Percentiles rank a stretch among this genome's conserved stretches.
phyloP scores from a whole-genome alignment of 2,113 vertebrate species.

The Heterochromis multidens region DNA sequence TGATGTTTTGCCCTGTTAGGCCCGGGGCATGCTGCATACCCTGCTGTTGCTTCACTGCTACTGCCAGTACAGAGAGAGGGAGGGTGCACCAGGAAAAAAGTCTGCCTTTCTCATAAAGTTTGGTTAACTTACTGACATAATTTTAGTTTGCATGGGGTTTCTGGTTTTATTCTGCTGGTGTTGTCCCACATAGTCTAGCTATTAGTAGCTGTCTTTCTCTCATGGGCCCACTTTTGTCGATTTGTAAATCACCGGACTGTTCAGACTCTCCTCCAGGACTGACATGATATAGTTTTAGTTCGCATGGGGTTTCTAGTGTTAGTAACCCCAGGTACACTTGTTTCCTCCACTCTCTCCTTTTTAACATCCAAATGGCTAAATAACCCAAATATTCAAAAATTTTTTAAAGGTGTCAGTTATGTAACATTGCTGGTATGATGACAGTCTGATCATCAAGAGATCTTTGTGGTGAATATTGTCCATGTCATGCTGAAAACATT shows the following conservation, averaged over 20 bases:
- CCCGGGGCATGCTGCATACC: neutral
- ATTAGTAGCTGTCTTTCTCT: too few species aligned
- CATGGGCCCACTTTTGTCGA: too few species aligned
- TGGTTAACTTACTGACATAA: neutral
- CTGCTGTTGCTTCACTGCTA: neutral
- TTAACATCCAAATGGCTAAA: neutral
- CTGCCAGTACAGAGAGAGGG: neutral
- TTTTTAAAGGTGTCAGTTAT: too few species aligned
- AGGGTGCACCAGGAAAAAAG: neutral
- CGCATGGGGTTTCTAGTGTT: fast-evolving
- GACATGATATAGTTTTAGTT: neutral
- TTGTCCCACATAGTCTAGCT: too few species aligned
- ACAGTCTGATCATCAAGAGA: too few species aligned
- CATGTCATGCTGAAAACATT: too few species aligned
- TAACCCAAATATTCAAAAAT: too few species aligned
- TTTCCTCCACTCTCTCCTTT: neutral
- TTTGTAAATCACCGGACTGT: too few species aligned
- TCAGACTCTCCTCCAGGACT: too few species aligned
- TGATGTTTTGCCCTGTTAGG: neutral
- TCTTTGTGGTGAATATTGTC: too few species aligned
- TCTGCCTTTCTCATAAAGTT: neutral
- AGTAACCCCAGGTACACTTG: neutral
- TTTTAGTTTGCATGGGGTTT: fast-evolving
- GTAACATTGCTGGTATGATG: too few species aligned
- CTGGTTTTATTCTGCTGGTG: too few species aligned